phyloP scores from a whole-genome alignment of 2,888 invertebrate species.

The Pyrocoelia pectoralis region DNA sequence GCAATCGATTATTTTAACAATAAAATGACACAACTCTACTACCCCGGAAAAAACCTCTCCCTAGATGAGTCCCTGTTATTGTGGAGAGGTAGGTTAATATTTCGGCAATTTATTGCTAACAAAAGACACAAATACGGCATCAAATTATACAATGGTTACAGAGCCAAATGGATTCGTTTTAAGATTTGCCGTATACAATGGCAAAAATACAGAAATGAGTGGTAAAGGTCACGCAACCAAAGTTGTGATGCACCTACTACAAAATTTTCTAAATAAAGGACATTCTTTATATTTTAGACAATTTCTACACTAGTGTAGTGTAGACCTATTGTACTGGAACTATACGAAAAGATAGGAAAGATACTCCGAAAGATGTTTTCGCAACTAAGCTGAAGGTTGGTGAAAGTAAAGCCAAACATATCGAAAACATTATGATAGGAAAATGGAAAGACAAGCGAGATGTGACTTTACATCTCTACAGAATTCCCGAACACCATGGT shows the following conservation, averaged over 20 bases:
- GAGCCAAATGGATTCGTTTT: neutral
- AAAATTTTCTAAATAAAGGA: too few relatives aligned
- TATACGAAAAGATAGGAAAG: too few relatives aligned
- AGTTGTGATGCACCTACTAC: neutral
- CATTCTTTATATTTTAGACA: neutral
- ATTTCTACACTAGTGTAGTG: too few relatives aligned
- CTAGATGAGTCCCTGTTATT: neutral
- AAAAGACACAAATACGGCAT: conserved; percentile 5
- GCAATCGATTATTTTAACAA: conserved; percentile 17
- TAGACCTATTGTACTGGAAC: too few relatives aligned
- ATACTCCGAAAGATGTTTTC: too few relatives aligned
- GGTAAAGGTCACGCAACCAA: too few relatives aligned
- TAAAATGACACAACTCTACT: conserved; percentile 12
- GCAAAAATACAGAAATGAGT: too few relatives aligned
- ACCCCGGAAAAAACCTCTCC: neutral
- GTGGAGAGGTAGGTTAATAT: neutral
- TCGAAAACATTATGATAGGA: conserved; percentile 21
- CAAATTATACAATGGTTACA: conserved; percentile 2
- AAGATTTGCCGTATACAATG: too few relatives aligned
- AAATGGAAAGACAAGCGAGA: conserved; percentile 42
- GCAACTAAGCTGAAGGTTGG: neutral
- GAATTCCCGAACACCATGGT: conserved; percentile 21
- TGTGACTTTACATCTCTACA: conserved; percentile 38
- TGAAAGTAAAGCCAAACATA: neutral
- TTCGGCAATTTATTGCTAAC: neutral